A percentile compares a stretch with the other conserved stretches of the same genome.
Evolutionary conservation across 2,797 vertebrate species (phyloP).

Genomic region (Cyprinella venusta): DNA sequence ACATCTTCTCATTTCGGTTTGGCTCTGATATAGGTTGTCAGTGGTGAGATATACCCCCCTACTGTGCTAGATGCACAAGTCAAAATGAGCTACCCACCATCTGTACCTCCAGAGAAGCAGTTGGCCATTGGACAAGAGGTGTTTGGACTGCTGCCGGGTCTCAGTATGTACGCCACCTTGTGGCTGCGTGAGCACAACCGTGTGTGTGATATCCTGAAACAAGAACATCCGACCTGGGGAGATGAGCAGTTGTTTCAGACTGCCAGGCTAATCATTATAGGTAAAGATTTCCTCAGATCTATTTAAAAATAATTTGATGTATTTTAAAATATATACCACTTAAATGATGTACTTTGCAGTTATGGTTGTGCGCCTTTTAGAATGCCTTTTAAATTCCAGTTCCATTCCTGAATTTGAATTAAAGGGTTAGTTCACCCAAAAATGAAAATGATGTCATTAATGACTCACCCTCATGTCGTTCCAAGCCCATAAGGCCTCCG

Average conservation of each 20-base stretch:
- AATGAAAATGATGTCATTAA: too few relatives aligned
- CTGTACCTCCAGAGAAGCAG: slow-evolving; percentile 67
- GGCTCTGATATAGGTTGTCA: slow-evolving; percentile 75
- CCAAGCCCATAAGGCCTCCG: too few relatives aligned
- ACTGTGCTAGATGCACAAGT: slow-evolving; percentile 74
- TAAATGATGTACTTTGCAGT: not conserved
- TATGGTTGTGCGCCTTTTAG: not conserved
- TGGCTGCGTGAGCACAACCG: slow-evolving; percentile 97
- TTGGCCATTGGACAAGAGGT: slow-evolving; percentile 89
- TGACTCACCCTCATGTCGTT: too few relatives aligned
- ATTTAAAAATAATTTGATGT: not conserved
- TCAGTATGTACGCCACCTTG: slow-evolving; percentile 86
- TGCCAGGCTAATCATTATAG: slow-evolving; percentile 89
- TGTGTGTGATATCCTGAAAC: slow-evolving; percentile 87
- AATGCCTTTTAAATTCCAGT: not conserved
- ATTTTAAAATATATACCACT: not conserved
- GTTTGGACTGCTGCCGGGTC: slow-evolving; percentile 89
- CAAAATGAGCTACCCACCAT: slow-evolving; percentile 85
- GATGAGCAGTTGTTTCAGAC: slow-evolving; percentile 98
- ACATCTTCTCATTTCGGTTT: slow-evolving; percentile 3
- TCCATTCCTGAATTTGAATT: not conserved
- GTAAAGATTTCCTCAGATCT: slow-evolving; percentile 68
- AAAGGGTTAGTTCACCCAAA: too few relatives aligned
- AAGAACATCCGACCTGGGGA: slow-evolving; percentile 89
- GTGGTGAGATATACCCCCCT: slow-evolving; percentile 89